Evolutionary conservation across 2,797 vertebrate genomes (phyloP).

Genomic region (Phoebastria nigripes): DNA sequence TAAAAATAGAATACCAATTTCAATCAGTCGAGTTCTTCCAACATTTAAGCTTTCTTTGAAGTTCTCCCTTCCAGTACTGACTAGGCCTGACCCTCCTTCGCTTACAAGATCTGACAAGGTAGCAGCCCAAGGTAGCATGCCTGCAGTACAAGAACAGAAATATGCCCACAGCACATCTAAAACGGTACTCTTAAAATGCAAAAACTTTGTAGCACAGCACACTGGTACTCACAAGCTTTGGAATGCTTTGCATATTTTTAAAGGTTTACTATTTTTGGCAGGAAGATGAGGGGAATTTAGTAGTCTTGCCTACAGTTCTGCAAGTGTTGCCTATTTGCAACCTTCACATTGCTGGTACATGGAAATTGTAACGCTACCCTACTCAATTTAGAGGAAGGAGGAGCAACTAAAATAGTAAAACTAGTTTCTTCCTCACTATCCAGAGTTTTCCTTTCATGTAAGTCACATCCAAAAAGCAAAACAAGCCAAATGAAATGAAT

Average conservation of each 20-base stretch:
- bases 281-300: not conserved
- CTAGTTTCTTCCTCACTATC: not conserved
- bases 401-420: not conserved
- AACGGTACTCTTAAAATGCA: not conserved
- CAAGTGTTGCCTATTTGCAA: not conserved
- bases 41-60: not conserved
- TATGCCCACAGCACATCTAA: not conserved
- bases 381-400: not conserved
- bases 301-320: not conserved
- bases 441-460: not conserved
- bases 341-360: rapidly evolving
- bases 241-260: not conserved
- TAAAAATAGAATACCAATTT: not conserved
- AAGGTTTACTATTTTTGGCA: slow-evolving; percentile 3
- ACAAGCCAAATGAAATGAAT: not conserved
- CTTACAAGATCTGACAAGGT: not conserved
- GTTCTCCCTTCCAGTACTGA: not conserved
- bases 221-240: not conserved
- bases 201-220: not conserved
- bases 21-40: not conserved
- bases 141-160: not conserved
- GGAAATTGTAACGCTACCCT: not conserved
- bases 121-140: not conserved
- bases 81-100: not conserved
- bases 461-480: not conserved